Base-by-base conservation (phyloP, 37 sponge, comb jelly and placozoan genomes). In the Eunapius fragilis region DNA sequence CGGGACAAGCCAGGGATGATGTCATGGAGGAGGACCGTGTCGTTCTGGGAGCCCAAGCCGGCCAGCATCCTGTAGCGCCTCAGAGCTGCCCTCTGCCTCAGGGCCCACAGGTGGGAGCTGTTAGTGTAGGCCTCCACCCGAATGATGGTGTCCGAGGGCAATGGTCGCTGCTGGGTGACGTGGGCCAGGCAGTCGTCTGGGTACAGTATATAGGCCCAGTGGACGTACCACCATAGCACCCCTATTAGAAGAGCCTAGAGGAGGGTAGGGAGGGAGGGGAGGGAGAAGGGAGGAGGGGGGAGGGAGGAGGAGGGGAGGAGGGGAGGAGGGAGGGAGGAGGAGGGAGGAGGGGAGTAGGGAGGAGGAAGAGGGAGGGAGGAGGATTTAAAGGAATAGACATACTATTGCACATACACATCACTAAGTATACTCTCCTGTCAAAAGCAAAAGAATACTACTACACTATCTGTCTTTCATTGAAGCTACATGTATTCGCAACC, bases 41-140 rank as follows among this genome's bases (percentile, higher is more conserved):
- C 22, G 17, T 17, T 58, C 17, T 58, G 58, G 58, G 58, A 10
- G 19, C 58, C 58, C 22, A 58, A 17, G 22, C 58, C 58, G 19
- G 58, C 2, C 14, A 58, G 58, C 58, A 19, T 58, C 58, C 17
- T 58, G 58, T 58, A 58, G 58, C 58, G 58, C 22, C 14, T 58
- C 22, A 58, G 58, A 2, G 58, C 58, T 2, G 22, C 58, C 14
- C 14, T 7, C 73, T 72, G 73, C 31, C 73, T 30, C 31, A 33
- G 28, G 73, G 31, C 31, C 73, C 35, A 76, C 12, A 76, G 45
- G 19, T 36, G 6, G 3, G 76, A 37, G 76, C 25, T 76, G 67
- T 90, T 90, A 24, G 82, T 78, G 41, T 79, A 90, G 25, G 76
- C 79, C 74, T 90, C 86, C 22, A 91, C 76, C 71, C 84, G 88